Evolutionary conservation across 53 echinoderm and acorn worm genomes (phyloP), one percentile per base, ranked within the genome.

Genomic region (Echinarachnius parma): DNA sequence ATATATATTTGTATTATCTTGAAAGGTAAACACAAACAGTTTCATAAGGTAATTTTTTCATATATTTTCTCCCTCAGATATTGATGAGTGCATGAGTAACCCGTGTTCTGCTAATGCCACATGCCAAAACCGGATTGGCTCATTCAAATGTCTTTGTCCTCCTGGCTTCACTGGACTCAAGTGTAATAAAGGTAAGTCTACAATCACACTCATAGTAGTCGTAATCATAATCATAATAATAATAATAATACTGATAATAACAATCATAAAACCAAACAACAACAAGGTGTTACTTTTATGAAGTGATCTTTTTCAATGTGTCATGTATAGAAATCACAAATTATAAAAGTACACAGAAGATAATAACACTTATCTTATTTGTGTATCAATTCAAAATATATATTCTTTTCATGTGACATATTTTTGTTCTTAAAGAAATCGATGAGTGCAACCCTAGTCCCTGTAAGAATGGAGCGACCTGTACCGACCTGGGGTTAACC

Each of bases 401-500:
- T 39, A 13, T 39, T 39, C 13, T 9, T 39, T 39, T 39, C 42
- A 39, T 13, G 13, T 9, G 7, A 39, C 13, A 39, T 33, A 60
- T 60, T 49, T 74, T 11, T 28, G 33, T 1, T 70, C 10, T 28
- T 27, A n/a, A 36, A 78, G 84, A 61, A 16, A 62, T 45, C 18
- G 74, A 84, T 71, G 54, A 70, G 23, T 84, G 84, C 78, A 61
- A 53, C 42, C 64, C 84, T 2, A 71, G 55, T 55, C 84, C 84
- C 19, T 84, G 84, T 62, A 31, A 61, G 48, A 79, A 79, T 53
- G 74, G 79, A 28, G 84, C 79, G 2, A 71, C 72, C 2, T 84
- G 84, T 61, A 71, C 36, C 25, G 64, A 62, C 34, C 31, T 62
- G 10, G 72, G 24, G 16, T 20, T 28, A 9, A 29, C 34, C 19